These are phyloP conservation scores for Botrylloides violaceus DNA, from an alignment of 23 tunicate genomes.

Conservation along the genomic window DNA sequence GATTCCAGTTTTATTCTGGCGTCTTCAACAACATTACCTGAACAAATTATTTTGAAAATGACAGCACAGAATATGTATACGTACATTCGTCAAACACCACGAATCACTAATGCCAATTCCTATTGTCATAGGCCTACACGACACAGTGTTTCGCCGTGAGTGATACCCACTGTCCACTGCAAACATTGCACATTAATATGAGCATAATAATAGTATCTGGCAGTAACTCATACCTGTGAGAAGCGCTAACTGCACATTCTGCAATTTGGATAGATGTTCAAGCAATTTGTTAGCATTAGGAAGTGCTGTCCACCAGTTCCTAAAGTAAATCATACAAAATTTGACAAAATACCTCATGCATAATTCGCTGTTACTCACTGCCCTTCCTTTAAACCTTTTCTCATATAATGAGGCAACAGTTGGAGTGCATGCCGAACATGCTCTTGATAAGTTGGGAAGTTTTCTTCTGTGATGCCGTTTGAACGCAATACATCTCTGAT, in stretches of 20 bases:
- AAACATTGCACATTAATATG: no score
- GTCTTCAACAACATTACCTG: conserved; percentile 45
- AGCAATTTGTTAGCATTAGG: conserved; percentile 66
- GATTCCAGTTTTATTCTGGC: conserved; percentile 55
- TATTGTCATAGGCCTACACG: no score
- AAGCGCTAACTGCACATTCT: conserved; percentile 63
- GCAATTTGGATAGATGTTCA: conserved; percentile 28
- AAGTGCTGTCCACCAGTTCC: conserved; percentile 46
- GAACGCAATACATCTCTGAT: conserved; percentile 36
- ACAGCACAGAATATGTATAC: no score
- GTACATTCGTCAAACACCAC: no score
- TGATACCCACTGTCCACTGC: no score
- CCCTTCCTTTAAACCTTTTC: conserved; percentile 45
- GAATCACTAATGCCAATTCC: no score
- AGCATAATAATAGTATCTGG: no score
- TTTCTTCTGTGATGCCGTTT: conserved; percentile 32
- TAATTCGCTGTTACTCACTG: conserved; percentile 35
- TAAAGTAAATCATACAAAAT: conserved; percentile 28
- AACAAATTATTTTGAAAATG: background rate
- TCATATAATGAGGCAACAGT: conserved; percentile 39
- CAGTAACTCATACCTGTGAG: conserved; percentile 88
- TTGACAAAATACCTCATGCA: no score
- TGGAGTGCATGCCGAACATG: conserved; percentile 27
- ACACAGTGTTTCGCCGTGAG: no score
- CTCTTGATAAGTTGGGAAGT: conserved; percentile 30